phyloP scores from a whole-genome alignment of 1,140 invertebrate species.

The Branchinecta lindahli region DNA sequence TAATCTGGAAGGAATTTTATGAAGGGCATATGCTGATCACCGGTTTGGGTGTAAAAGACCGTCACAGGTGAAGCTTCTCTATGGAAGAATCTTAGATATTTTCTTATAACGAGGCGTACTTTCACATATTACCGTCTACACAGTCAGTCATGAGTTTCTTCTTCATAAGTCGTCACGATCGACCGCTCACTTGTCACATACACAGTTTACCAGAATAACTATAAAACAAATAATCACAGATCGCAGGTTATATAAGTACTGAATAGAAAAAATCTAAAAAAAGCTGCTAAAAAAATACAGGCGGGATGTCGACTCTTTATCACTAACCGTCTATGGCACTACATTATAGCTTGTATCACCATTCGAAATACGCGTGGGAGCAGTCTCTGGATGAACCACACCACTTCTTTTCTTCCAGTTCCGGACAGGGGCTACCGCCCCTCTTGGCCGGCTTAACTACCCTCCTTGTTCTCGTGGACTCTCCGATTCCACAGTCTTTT shows the following conservation, averaged over 20 bases:
- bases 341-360: constrained; percentile 27
- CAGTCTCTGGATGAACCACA: constrained; percentile 59
- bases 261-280: constrained; percentile 9
- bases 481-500: constrained; percentile 69
- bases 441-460: constrained; percentile 54
- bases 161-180: too few species aligned
- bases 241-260: constrained; percentile 3
- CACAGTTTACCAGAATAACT: neutral
- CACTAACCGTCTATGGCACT: neutral
- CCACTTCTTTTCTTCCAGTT: constrained; percentile 65
- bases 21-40: too few species aligned
- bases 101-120: too few species aligned
- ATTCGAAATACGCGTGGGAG: constrained; percentile 39
- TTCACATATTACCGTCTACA: too few species aligned
- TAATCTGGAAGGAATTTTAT: too few species aligned
- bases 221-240: neutral
- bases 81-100: too few species aligned
- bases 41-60: too few species aligned
- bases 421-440: constrained; percentile 59
- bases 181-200: neutral
- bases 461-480: constrained; percentile 56
- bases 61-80: too few species aligned
- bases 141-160: too few species aligned
- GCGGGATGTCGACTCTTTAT: neutral
- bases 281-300: constrained; percentile 7